A percentile compares a stretch with the other conserved stretches of the same genome.
phyloP scores from a whole-genome alignment of 2,797 vertebrate species.

The Leptatherina wallacei region DNA sequence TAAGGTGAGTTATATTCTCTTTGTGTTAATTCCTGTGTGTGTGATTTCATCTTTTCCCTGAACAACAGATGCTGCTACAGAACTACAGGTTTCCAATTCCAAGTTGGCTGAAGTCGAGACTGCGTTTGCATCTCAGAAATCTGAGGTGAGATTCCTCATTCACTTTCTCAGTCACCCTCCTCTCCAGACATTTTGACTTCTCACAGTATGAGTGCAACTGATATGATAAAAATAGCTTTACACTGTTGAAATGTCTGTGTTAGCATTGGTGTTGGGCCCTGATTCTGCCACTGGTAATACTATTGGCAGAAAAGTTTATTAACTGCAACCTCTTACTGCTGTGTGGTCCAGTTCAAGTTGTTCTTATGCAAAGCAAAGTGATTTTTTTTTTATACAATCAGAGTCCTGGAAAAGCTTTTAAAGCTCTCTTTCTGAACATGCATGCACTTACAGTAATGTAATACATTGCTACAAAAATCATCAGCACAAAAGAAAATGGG shows the following conservation, averaged over 20 bases:
- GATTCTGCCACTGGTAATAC: background rate
- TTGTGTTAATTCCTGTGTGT: background rate
- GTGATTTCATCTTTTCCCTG: background rate
- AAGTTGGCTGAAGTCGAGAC: constrained; percentile 87
- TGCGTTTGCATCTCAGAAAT: constrained; percentile 85
- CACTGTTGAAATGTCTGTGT: background rate
- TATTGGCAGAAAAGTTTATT: background rate
- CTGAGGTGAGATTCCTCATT: constrained; percentile 85
- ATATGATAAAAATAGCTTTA: background rate
- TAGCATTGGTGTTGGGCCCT: background rate
- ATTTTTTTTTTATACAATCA: background rate
- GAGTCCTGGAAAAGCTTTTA: background rate
- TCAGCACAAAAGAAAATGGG: background rate
- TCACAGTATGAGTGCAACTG: background rate
- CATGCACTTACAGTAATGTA: background rate
- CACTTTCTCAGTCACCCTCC: background rate
- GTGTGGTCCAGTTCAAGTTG: background rate
- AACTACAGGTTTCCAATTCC: constrained; percentile 88
- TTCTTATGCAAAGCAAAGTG: background rate
- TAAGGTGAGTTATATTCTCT: background rate
- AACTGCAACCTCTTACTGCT: background rate
- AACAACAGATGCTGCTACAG: constrained; percentile 84
- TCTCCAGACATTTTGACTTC: background rate
- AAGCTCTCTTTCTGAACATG: background rate
- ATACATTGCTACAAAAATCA: background rate